Conservation (phyloP, 2,888 invertebrate genomes). For the Drosophila niveifrons region DNA sequence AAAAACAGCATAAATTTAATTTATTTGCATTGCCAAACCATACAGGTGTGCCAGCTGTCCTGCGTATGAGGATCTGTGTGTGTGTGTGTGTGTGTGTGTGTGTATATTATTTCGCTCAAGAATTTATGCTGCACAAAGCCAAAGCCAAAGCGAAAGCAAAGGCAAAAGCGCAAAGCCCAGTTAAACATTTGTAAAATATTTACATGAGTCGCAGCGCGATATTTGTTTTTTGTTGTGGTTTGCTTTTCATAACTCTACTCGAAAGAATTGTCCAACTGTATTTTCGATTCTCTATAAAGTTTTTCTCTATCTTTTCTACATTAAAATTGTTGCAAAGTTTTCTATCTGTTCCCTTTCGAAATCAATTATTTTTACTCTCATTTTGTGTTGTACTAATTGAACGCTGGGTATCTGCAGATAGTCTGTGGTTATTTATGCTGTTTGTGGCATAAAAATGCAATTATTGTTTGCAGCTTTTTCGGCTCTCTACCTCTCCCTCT, state of each 20-base stretch:
- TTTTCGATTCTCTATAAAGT: conserved; percentile 3
- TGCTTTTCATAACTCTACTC: conserved; percentile 3
- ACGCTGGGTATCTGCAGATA: conserved; percentile 20
- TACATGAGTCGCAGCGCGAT: conserved; percentile 38
- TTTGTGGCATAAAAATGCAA: conserved; percentile 73
- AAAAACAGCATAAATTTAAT: conserved; percentile 76
- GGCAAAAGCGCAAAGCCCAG: not conserved
- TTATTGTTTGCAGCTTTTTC: conserved; percentile 60
- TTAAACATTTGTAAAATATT: conserved; percentile 73
- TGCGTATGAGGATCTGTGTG: conserved; percentile 1
- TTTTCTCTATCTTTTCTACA: not conserved
- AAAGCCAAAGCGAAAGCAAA: conserved; percentile 23
- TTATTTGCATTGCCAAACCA: conserved; percentile 62
- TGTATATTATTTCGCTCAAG: conserved; percentile 38
- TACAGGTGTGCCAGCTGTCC: conserved; percentile 46
- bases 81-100: conserved; percentile 21
- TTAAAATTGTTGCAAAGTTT: not conserved
- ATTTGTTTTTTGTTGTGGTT: conserved; percentile 12
- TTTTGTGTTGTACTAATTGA: not conserved
- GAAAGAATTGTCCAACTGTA: not conserved
- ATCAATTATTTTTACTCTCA: not conserved
- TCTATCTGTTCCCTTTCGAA: not conserved
- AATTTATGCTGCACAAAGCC: conserved; percentile 56
- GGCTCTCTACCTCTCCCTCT: conserved; percentile 36
- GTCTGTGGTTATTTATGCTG: conserved; percentile 57